Conservation (phyloP, 2,113 vertebrate species). For the Psophia crepitans region DNA sequence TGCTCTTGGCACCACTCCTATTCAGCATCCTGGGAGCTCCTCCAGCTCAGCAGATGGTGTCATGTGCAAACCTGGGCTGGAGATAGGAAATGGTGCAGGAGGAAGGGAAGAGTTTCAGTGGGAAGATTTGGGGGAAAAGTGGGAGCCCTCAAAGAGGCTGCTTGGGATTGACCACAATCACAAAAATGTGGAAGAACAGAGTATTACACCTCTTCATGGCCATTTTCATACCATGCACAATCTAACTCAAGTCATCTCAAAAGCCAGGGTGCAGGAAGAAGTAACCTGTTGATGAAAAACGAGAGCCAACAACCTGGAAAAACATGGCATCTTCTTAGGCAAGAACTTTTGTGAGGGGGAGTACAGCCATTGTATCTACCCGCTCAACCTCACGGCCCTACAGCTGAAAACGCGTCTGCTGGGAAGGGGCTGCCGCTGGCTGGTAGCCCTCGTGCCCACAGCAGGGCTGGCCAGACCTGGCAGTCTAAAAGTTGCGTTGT, state of each 20-base stretch:
- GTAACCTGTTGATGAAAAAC: background rate
- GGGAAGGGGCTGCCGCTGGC: background rate
- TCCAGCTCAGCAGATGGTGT: background rate
- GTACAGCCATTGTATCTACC: background rate
- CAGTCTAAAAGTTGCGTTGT: background rate
- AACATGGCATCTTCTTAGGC: background rate
- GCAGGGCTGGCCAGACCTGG: background rate
- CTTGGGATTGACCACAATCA: background rate
- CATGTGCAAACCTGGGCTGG: background rate
- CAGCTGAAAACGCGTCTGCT: background rate
- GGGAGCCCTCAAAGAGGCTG: background rate
- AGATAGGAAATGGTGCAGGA: accelerated
- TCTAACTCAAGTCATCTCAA: background rate
- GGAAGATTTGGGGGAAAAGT: background rate
- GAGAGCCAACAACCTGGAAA: background rate
- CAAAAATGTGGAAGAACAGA: background rate
- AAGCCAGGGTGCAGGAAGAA: background rate
- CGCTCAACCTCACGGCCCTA: background rate
- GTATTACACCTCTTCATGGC: background rate
- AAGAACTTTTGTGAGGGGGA: background rate
- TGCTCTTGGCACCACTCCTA: background rate
- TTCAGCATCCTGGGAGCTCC: background rate
- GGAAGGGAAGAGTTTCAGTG: background rate
- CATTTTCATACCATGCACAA: background rate
- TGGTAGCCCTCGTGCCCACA: background rate